Conservation (phyloP, 1,140 invertebrate genomes). For the Leptonema lineaticorne region DNA sequence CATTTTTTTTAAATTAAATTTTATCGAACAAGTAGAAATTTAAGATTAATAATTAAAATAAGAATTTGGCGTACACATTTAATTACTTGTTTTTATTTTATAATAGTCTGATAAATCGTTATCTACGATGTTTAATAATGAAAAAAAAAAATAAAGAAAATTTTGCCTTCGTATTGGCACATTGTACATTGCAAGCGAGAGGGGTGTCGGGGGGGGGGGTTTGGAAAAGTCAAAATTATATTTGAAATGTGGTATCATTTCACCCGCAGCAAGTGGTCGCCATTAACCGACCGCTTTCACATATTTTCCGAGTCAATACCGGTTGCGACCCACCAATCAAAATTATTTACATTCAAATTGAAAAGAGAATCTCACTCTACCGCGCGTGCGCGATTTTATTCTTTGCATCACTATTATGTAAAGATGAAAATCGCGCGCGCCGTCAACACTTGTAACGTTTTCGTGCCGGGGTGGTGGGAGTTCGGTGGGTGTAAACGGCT, state of each 20-base stretch:
- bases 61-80: too few species aligned
- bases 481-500: constrained; percentile 27
- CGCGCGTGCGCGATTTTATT: background rate
- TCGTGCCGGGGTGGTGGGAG: background rate
- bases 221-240: constrained; percentile 22
- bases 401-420: background rate
- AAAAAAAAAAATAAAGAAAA: too few species aligned
- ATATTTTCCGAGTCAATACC: constrained; percentile 42
- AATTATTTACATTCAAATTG: constrained; percentile 37
- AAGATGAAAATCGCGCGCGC: background rate
- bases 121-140: too few species aligned
- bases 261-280: constrained; percentile 28
- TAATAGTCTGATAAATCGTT: too few species aligned
- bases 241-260: constrained; percentile 13
- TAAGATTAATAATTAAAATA: too few species aligned
- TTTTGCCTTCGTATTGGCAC: background rate
- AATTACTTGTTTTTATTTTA: too few species aligned
- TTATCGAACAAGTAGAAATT: too few species aligned
- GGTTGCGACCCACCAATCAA: constrained; percentile 33
- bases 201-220: background rate
- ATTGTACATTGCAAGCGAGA: too few species aligned
- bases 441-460: constrained; percentile 16
- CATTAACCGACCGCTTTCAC: constrained; percentile 39
- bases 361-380: background rate
- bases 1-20: too few species aligned